Conservation (phyloP, 1,140 invertebrate species). For the Samia ricini region DNA sequence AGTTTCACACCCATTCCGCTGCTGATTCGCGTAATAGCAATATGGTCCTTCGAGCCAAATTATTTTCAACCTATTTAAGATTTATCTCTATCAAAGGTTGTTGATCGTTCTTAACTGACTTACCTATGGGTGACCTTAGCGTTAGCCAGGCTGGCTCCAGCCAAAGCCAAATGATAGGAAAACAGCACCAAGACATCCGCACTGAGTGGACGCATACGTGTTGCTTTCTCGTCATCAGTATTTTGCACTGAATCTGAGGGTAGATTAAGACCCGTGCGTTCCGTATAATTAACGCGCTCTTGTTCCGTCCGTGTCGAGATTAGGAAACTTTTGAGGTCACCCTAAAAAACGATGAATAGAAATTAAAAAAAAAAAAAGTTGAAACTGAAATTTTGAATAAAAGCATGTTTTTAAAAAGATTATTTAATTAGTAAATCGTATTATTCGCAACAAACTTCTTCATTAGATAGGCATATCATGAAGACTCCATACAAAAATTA, state of each 20-base stretch:
- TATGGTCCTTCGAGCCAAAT: neutral
- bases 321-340: slow-evolving; percentile 96
- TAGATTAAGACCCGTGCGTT: slow-evolving; percentile 39
- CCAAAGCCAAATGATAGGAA: slow-evolving; percentile 83
- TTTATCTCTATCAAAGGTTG: neutral
- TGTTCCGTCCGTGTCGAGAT: slow-evolving; percentile 83
- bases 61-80: too few species aligned
- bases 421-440: too few species aligned
- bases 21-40: neutral
- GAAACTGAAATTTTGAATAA: too few species aligned
- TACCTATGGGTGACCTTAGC: slow-evolving; percentile 88
- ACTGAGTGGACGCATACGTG: slow-evolving; percentile 36
- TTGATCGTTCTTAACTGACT: neutral
- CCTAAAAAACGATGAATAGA: slow-evolving; percentile 79
- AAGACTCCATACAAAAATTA: too few species aligned
- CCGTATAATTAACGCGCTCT: too few species aligned
- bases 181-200: slow-evolving; percentile 80
- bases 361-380: too few species aligned
- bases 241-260: slow-evolving; percentile 26
- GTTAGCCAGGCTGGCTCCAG: slow-evolving; percentile 88
- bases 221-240: slow-evolving; percentile 15
- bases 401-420: too few species aligned
- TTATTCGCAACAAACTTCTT: too few species aligned
- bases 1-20: too few species aligned
- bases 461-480: too few species aligned